A percentile compares a stretch with the other conserved stretches of the same genome.
phyloP scores from a whole-genome alignment of 1,140 invertebrate genomes.

The Polypedilum vanderplanki region DNA sequence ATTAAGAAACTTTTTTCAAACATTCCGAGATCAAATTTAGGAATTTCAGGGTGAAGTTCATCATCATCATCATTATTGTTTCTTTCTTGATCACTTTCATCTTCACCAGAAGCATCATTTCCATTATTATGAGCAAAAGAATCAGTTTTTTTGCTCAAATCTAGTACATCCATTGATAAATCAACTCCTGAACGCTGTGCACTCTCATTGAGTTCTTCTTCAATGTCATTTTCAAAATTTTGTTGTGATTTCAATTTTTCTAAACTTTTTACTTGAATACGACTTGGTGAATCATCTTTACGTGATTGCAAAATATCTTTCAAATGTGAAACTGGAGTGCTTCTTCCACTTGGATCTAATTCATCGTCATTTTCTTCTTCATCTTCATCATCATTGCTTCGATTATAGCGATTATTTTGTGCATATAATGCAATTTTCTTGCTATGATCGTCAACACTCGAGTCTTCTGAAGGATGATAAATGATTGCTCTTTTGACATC shows the following conservation, averaged over 20 bases:
- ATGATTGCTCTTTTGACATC: constrained; percentile 80
- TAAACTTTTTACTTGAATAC: constrained; percentile 57
- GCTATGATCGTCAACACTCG: constrained; percentile 57
- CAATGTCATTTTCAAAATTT: constrained; percentile 43
- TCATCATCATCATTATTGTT: constrained; percentile 40
- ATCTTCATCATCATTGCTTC: constrained; percentile 38
- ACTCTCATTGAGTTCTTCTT: constrained; percentile 48
- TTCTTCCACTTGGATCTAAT: constrained; percentile 37
- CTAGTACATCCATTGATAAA: constrained; percentile 73
- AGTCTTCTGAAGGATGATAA: constrained; percentile 76
- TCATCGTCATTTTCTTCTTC: constrained; percentile 32
- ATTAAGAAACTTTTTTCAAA: constrained; percentile 49
- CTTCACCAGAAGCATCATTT: constrained; percentile 44
- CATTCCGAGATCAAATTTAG: constrained; percentile 32
- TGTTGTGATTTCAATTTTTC: constrained; percentile 51
- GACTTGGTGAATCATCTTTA: constrained; percentile 40
- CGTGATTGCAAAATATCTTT: constrained; percentile 41
- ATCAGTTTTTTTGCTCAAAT: constrained; percentile 68
- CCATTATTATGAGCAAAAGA: constrained; percentile 32
- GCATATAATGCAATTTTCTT: constrained; percentile 34
- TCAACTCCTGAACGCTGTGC: constrained; percentile 54
- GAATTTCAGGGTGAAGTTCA: not conserved
- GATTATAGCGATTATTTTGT: constrained; percentile 33
- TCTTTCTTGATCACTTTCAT: constrained; percentile 40
- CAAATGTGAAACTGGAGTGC: constrained; percentile 47